These are phyloP conservation scores for Hermetia illucens DNA, from an alignment of 1,140 invertebrate species.

Conservation along the genomic window DNA sequence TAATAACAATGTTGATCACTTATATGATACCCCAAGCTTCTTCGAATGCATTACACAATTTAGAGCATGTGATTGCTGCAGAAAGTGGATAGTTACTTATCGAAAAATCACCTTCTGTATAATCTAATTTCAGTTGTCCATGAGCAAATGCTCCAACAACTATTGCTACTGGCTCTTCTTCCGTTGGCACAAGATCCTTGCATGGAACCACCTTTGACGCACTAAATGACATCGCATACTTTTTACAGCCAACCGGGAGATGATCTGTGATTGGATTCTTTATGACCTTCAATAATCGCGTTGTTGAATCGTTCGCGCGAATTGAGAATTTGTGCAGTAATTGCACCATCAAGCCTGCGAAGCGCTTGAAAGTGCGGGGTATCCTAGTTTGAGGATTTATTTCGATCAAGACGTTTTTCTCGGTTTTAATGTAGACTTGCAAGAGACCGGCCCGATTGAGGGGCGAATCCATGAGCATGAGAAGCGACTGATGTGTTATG, in stretches of 20 bases:
- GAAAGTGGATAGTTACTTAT: slow-evolving; percentile 95
- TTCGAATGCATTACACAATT: slow-evolving; percentile 95
- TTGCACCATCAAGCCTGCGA: slow-evolving; percentile 97
- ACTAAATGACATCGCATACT: slow-evolving; percentile 82
- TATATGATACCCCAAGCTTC: slow-evolving; percentile 82
- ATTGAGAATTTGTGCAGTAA: slow-evolving; percentile 89
- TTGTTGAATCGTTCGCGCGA: slow-evolving; percentile 71
- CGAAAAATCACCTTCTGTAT: slow-evolving; percentile 79
- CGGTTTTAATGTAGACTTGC: slow-evolving; percentile 91
- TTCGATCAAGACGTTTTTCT: slow-evolving; percentile 95
- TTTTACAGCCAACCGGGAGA: slow-evolving; percentile 87
- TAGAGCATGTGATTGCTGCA: slow-evolving; percentile 88
- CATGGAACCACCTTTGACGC: slow-evolving; percentile 64
- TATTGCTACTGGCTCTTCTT: slow-evolving; percentile 74
- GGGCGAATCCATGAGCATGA: slow-evolving; percentile 95
- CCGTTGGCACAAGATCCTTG: slow-evolving; percentile 60
- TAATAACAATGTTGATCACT: too few relatives aligned
- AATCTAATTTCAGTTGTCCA: slow-evolving; percentile 82
- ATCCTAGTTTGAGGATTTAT: slow-evolving; percentile 97
- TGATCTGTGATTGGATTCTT: slow-evolving; percentile 94
- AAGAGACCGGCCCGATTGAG: slow-evolving; percentile 79
- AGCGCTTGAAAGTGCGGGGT: slow-evolving; percentile 94
- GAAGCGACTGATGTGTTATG: slow-evolving; percentile 86
- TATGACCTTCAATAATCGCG: slow-evolving; percentile 92
- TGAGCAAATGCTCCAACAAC: slow-evolving; percentile 96